Evolutionary conservation across 2,888 invertebrate genomes (phyloP).

Genomic region (Cheiracanthium punctorium): DNA sequence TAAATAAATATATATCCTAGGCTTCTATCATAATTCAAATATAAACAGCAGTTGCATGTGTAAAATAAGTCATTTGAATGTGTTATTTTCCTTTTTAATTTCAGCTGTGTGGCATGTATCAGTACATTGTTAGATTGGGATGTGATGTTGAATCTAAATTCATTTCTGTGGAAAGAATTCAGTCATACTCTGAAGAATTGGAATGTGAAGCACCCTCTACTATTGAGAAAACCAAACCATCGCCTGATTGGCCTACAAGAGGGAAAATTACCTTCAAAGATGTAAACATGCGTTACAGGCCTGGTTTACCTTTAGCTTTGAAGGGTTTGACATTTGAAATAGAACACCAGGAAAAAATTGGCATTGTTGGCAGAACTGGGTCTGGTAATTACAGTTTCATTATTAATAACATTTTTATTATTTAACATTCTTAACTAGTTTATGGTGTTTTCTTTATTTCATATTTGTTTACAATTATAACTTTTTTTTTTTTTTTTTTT

Average conservation of each 20-base stretch:
- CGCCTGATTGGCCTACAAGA: constrained; percentile 78
- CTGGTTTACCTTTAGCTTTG: constrained; percentile 78
- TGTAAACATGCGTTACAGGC: constrained; percentile 78
- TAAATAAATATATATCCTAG: too few relatives aligned
- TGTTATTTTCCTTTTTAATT: constrained; percentile 61
- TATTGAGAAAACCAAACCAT: constrained; percentile 74
- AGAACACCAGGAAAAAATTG: constrained; percentile 80
- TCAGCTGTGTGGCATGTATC: constrained; percentile 80
- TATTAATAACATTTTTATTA: too few relatives aligned
- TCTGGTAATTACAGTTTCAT: too few relatives aligned
- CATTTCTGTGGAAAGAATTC: constrained; percentile 78
- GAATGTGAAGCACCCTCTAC: constrained; percentile 75
- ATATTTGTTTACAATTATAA: too few relatives aligned
- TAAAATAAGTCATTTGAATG: too few relatives aligned
- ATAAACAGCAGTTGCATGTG: too few relatives aligned
- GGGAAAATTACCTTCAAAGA: constrained; percentile 79
- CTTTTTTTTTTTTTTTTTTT: too few relatives aligned
- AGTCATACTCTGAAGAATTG: constrained; percentile 74
- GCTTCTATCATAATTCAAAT: too few relatives aligned
- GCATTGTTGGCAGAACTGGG: constrained; percentile 80
- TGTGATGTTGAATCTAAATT: constrained; percentile 78
- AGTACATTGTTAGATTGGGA: constrained; percentile 78
- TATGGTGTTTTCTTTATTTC: too few relatives aligned
- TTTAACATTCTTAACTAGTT: too few relatives aligned
- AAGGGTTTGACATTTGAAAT: constrained; percentile 79